These are phyloP conservation scores for Caenorhabditis tropicalis DNA, from an alignment of 1,140 invertebrate species.

Conservation along the genomic window DNA sequence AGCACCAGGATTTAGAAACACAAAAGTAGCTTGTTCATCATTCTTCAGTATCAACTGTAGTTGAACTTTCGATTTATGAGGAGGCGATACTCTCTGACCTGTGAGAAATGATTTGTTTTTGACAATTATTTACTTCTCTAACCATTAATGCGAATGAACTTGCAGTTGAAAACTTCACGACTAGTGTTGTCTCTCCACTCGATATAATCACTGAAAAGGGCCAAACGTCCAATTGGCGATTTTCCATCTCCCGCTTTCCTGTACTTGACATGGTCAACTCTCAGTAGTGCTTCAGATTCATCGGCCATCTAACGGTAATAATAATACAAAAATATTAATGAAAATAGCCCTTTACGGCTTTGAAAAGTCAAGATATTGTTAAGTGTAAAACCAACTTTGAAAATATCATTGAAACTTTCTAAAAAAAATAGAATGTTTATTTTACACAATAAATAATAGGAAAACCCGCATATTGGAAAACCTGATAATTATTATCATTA, in stretches of 20 bases:
- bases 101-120: conserved; percentile 15
- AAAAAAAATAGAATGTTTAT: no score
- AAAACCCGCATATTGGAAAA: no score
- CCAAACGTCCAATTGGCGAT: conserved; percentile 64
- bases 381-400: no score
- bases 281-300: conserved; percentile 49
- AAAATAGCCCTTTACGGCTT: no score
- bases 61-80: conserved; percentile 96
- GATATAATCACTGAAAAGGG: conserved; percentile 52
- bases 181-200: conserved; percentile 63
- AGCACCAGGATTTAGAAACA: conserved; percentile 87
- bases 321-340: neutral
- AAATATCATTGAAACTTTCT: no score
- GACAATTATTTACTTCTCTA: neutral
- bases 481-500: no score
- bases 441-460: neutral
- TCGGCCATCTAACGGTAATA: neutral
- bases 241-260: conserved; percentile 63
- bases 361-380: no score
- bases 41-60: conserved; percentile 95
- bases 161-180: conserved; percentile 39
- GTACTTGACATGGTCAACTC: conserved; percentile 66
- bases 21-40: conserved; percentile 85
- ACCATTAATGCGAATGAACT: conserved; percentile 50
- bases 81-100: conserved; percentile 96